These are phyloP conservation scores for Nothobranchius kuhntae DNA, from an alignment of 2,113 vertebrate species.

Conservation along the genomic window DNA sequence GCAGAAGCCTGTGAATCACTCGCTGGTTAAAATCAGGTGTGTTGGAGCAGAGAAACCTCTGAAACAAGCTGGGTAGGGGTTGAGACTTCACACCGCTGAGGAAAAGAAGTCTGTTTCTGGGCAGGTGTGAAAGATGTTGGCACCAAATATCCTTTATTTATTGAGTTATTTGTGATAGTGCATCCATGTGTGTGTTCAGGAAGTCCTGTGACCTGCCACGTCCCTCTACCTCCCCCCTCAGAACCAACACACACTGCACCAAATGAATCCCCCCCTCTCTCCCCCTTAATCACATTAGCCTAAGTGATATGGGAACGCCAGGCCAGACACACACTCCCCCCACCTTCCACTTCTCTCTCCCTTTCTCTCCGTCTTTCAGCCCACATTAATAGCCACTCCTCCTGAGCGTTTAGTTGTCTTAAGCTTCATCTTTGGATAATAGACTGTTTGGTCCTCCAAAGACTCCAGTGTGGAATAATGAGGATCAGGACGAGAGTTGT, in stretches of 20 bases:
- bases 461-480: slow-evolving; percentile 69
- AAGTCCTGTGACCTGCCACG: slow-evolving; percentile 53
- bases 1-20: too few species aligned
- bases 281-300: slow-evolving; percentile 76
- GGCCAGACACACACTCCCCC: slow-evolving; percentile 69
- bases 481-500: slow-evolving; percentile 64
- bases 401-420: slow-evolving; percentile 70
- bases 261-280: slow-evolving; percentile 63
- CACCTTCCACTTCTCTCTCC: slow-evolving; percentile 15
- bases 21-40: too few species aligned
- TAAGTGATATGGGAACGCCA: slow-evolving; percentile 78
- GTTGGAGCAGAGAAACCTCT: too few species aligned
- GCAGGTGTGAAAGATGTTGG: too few species aligned
- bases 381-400: slow-evolving; percentile 72
- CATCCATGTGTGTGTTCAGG: slow-evolving; percentile 26
- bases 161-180: too few species aligned
- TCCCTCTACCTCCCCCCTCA: slow-evolving; percentile 33
- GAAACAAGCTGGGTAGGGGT: too few species aligned
- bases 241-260: slow-evolving; percentile 59
- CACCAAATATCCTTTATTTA: too few species aligned
- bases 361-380: slow-evolving; percentile 59
- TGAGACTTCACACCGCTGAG: too few species aligned
- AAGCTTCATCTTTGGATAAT: slow-evolving; percentile 74
- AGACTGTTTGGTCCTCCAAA: slow-evolving; percentile 62
- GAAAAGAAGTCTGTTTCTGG: too few species aligned